Conservation (phyloP, 2,113 vertebrate genomes). For the Odobenus rosmarus region DNA sequence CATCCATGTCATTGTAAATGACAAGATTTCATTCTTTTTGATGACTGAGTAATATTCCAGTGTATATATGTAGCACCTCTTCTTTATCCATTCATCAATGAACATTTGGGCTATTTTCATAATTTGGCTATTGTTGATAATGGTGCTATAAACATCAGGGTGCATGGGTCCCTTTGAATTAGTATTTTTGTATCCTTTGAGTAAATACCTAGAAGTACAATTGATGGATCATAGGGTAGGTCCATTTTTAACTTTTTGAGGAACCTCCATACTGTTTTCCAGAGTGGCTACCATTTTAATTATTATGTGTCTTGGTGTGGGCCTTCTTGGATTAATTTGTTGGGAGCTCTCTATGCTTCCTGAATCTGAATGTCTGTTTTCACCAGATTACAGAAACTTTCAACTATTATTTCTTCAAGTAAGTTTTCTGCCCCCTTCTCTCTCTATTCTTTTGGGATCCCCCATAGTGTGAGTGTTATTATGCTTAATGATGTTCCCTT, state of each 20-base stretch:
- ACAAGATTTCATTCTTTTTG: not conserved
- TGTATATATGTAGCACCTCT: not conserved
- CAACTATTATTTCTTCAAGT: not conserved
- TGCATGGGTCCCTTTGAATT: not conserved
- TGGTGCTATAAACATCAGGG: not conserved
- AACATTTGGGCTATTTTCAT: not conserved
- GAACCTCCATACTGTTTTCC: not conserved
- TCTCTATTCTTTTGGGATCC: not conserved
- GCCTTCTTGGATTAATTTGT: not conserved
- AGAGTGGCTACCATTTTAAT: not conserved
- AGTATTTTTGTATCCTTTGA: not conserved
- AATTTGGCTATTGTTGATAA: not conserved
- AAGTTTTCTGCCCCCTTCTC: not conserved
- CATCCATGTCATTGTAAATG: not conserved
- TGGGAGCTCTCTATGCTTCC: not conserved
- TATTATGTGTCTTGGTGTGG: not conserved
- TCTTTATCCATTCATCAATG: not conserved
- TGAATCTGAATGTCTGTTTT: not conserved
- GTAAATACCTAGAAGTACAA: not conserved
- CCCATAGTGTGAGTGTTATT: not conserved
- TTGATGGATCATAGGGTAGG: not conserved
- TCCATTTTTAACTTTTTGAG: not conserved
- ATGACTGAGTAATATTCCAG: not conserved
- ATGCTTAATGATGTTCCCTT: not conserved
- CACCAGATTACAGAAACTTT: not conserved